Evolutionary conservation across 1,140 invertebrate species (phyloP).

Genomic region (Propsilocerus akamusi): DNA sequence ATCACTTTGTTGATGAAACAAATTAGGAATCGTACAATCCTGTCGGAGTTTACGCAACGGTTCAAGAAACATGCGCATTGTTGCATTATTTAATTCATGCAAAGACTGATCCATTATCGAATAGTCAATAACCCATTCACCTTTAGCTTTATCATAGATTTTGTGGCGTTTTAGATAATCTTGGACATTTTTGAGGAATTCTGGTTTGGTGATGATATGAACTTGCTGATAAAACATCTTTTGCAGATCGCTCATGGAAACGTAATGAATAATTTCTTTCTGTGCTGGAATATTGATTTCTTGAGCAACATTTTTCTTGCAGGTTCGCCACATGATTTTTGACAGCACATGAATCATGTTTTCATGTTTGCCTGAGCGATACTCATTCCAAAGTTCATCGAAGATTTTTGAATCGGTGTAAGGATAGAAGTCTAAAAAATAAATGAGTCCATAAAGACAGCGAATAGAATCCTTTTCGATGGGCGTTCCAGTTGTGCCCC

Average conservation of each 20-base stretch:
- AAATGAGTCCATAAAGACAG: conserved; percentile 50
- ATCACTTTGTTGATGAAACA: conserved; percentile 5
- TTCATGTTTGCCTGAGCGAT: conserved; percentile 25
- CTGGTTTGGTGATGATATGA: conserved; percentile 18
- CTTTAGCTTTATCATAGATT: not conserved
- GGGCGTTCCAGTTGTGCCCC: conserved; percentile 66
- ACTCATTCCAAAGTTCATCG: conserved; percentile 33
- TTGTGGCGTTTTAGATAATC: conserved; percentile 1
- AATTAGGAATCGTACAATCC: conserved; percentile 53
- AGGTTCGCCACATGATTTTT: conserved; percentile 47
- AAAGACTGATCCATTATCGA: not conserved
- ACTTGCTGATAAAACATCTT: conserved; percentile 31
- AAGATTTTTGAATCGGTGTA: conserved; percentile 32
- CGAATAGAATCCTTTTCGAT: conserved; percentile 34
- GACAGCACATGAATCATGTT: conserved; percentile 33
- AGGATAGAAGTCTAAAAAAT: conserved; percentile 45
- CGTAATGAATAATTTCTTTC: conserved; percentile 22
- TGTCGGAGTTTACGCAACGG: conserved; percentile 48
- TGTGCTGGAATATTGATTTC: conserved; percentile 30
- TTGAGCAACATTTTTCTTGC: conserved; percentile 40
- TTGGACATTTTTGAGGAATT: conserved; percentile 14
- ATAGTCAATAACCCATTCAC: not conserved
- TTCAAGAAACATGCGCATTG: conserved; percentile 27
- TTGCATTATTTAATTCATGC: conserved; percentile 4
- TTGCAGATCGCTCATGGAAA: conserved; percentile 30